Evolutionary conservation across 2,113 vertebrate genomes (phyloP).

Genomic region (Hucho hucho): DNA sequence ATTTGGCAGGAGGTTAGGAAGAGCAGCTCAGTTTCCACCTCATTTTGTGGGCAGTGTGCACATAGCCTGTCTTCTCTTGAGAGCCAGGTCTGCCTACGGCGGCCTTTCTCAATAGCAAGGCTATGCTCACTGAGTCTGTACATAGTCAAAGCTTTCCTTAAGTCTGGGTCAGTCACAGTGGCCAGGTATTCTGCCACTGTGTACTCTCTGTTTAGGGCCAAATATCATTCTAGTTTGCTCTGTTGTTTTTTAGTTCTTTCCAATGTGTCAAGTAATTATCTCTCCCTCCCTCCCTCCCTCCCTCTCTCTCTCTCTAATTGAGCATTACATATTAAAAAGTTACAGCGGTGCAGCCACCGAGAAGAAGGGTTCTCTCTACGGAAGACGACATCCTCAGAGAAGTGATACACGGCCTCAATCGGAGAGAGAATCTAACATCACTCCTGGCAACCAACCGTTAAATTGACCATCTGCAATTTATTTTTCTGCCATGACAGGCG

Average conservation of each 20-base stretch:
- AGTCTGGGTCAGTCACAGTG: no score
- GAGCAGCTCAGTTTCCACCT: no score
- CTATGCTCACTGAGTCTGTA: no score
- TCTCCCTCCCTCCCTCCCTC: slow-evolving; percentile 18
- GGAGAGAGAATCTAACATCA: slow-evolving; percentile 32
- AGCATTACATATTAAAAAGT: slow-evolving; percentile 48
- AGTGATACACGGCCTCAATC: slow-evolving; percentile 25
- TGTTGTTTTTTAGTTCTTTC: background rate
- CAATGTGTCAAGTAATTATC: slow-evolving; percentile 10
- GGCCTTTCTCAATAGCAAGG: no score
- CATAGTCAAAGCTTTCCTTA: no score
- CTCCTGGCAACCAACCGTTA: slow-evolving; percentile 51
- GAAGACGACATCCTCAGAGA: slow-evolving; percentile 6
- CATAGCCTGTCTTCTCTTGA: no score
- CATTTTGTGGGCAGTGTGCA: no score
- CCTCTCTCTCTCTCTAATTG: slow-evolving; percentile 49
- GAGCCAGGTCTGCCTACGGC: no score
- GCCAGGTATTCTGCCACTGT: no score
- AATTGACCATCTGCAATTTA: slow-evolving; percentile 59
- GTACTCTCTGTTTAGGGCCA: no score
- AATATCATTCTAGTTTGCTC: no score
- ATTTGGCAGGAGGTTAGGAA: no score
- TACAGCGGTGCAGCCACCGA: slow-evolving; percentile 4
- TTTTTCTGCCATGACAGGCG: slow-evolving; percentile 18
- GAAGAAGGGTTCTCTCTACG: slow-evolving; percentile 13